Evolutionary conservation across 92 coral and sea anemone species (phyloP), one percentile per base, ranked within the genome.

Genomic region (Palythoa heliodiscus): DNA sequence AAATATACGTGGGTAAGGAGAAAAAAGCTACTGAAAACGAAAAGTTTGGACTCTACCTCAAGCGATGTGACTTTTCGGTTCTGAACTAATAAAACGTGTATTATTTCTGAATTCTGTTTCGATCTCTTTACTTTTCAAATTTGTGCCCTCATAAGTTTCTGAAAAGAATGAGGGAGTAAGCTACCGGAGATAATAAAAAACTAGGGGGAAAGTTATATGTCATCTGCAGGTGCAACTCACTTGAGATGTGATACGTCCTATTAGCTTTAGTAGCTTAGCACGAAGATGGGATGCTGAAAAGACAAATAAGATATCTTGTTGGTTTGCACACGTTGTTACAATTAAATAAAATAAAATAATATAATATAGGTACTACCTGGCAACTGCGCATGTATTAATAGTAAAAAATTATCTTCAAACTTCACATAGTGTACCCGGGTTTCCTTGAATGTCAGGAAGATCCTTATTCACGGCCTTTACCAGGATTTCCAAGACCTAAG

Each of bases 221-320:
- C 7, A 1, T 43, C 7, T 43, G 5, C 50, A 43, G 7, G 50
- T 14, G 15, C 35, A 22, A 58, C 85, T 23, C 85, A 95, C 98
- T 92, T 89, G 94, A 23, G 98, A 92, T 1, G 98, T 95, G 5
- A 90, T 87, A 70, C 98, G 84, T 52, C 98, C 98, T 91, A 95
- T 71, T 20, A 95, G 90, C 60, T 95, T 89, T 12, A 88, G 90
- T 83, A 95, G 78, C 11, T 89, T 87, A 38, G 90, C 85, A 75
- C 89, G 90, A 11, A 95, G 84, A 64, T 60, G 53, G 43, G 98
- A 91, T 15, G 93, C 98, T 95, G 52, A 43, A 86, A 63, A 77
- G 5, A 37, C 78, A 89, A 11, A 3, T 22, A n/a, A 64, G 3
- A 14, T 58, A 12, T 12, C 12, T 58, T 58, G 20, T 15, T 58